Base-by-base conservation (phyloP, 2,888 invertebrate genomes). In the Cantharis nigra region DNA sequence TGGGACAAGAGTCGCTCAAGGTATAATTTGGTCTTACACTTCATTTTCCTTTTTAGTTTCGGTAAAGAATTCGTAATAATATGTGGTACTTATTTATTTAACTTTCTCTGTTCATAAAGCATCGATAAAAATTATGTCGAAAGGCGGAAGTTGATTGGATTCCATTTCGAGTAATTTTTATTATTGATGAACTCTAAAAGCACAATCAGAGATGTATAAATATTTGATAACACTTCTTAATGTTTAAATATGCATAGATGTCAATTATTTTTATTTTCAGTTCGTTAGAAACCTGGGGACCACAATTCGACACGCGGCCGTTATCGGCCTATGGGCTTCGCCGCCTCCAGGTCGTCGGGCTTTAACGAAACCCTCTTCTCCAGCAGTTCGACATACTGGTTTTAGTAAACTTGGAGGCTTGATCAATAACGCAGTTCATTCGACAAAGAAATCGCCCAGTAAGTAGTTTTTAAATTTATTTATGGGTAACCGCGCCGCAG, bases 351-450 rank as follows among this genome's bases (percentile, higher is more conserved):
- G 82, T 72, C 81, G 82, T 77, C 83, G 81, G 78, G 82, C 81
- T 82, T 75, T 75, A 79, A 74, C 78, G 30, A 78, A 76, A 76
- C 83, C 82, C 81, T 82, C 82, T 76, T 81, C 81, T 74, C 78
- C 81, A 73, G 84, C 83, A 81, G 86, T 86, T 85, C 84, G 86
- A 78, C 86, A 86, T 77, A 84, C 86, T 75, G 85, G 86, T 7
- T 80, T 84, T 75, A 85, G 86, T 23, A 87, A 86, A 79, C 83
- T 87, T 70, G 86, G 87, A 62, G 86, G 86, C 69, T 82, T 87
- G 79, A 86, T 87, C 79, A 87, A 87, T 81, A 86, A 84, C 70
- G 87, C 87, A 70, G 87, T 87, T 33, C 83, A 84, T 75, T 84
- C 85, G 65, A 84, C 85, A 69, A 86, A 86, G 79, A 81, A 84